phyloP scores from a whole-genome alignment of 2,113 vertebrate genomes.

The Camelus bactrianus region DNA sequence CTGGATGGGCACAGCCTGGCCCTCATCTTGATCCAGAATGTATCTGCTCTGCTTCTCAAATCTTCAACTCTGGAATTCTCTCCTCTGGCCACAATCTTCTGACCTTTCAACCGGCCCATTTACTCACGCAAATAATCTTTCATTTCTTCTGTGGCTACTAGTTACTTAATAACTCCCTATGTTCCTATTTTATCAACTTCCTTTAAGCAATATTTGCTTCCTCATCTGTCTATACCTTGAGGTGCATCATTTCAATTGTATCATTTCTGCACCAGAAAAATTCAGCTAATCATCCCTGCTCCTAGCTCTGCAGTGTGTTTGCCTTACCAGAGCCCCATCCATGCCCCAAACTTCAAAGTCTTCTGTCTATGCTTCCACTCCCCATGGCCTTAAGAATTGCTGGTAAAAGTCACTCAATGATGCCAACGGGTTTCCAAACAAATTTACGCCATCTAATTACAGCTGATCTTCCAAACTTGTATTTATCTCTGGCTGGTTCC shows the following conservation, averaged over 20 bases:
- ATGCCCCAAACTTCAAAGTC: slow-evolving; percentile 17
- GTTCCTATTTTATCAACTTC: slow-evolving; percentile 63
- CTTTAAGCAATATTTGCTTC: slow-evolving; percentile 43
- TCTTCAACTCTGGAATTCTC: slow-evolving; percentile 48
- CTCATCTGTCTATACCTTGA: background rate
- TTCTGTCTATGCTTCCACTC: slow-evolving; percentile 14
- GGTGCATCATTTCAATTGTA: slow-evolving; percentile 50
- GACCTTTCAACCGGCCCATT: slow-evolving; percentile 46
- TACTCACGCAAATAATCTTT: slow-evolving; percentile 44
- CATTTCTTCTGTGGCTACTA: slow-evolving; percentile 30
- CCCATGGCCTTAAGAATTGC: background rate
- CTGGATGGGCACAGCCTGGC: background rate
- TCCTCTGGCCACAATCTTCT: slow-evolving; percentile 31
- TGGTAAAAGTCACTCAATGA: slow-evolving; percentile 23
- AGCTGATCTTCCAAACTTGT: slow-evolving; percentile 27
- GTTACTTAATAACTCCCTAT: slow-evolving; percentile 71
- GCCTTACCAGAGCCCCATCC: background rate
- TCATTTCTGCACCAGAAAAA: slow-evolving; percentile 30
- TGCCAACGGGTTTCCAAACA: slow-evolving; percentile 30
- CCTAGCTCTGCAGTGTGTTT: background rate
- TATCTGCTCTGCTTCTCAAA: slow-evolving; percentile 33
- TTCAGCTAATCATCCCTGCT: background rate
- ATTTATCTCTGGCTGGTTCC: background rate
- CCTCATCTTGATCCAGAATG: background rate
- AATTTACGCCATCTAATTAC: background rate